Conservation (phyloP, 2,888 invertebrate species). For the Trachelus troglodyta region DNA sequence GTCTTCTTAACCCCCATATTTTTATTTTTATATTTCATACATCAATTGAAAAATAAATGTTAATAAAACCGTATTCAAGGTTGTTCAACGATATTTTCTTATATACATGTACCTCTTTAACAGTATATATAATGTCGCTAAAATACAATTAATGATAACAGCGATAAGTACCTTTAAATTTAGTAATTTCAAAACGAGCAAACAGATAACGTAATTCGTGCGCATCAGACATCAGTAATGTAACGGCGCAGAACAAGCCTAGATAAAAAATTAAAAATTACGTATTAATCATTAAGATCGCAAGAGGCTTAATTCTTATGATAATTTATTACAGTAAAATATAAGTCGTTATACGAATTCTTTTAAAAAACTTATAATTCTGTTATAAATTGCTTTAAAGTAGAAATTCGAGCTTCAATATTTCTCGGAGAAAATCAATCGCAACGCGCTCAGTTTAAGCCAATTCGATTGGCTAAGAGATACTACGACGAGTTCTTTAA, state of each 20-base stretch:
- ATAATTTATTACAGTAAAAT: neutral
- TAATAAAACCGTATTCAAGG: neutral
- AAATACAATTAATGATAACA: neutral
- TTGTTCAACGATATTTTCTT: neutral
- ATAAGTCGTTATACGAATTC: neutral
- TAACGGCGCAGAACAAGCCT: neutral
- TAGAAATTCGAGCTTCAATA: neutral
- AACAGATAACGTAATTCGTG: neutral
- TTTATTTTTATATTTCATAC: neutral
- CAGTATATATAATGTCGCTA: neutral
- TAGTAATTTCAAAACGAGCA: neutral
- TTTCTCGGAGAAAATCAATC: neutral
- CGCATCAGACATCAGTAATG: neutral
- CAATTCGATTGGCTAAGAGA: neutral
- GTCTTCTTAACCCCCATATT: neutral
- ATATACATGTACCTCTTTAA: neutral
- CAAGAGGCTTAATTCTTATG: neutral
- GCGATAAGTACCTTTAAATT: neutral
- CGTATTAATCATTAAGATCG: neutral
- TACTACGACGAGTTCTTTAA: neutral
- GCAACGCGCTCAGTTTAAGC: neutral
- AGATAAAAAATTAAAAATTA: neutral
- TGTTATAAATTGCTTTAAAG: too few species aligned
- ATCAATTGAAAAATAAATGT: neutral
- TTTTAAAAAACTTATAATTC: neutral